phyloP scores from a whole-genome alignment of 1,140 invertebrate genomes.

The Apolygus lucorum region DNA sequence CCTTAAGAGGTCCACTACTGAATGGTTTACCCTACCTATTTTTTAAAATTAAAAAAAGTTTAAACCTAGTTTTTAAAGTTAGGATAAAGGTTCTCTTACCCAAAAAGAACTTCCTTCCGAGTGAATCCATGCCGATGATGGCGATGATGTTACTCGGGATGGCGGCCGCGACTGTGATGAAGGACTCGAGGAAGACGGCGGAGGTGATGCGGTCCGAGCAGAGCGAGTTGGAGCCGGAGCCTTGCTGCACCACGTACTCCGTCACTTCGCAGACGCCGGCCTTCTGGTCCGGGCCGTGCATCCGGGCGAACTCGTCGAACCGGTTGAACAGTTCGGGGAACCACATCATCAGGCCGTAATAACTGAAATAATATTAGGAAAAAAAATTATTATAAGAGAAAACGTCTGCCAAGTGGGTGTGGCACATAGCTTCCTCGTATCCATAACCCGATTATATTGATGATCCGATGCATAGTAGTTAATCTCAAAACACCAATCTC shows the following conservation, averaged over 20 bases:
- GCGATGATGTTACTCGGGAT: slow-evolving; percentile 76
- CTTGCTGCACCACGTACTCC: slow-evolving; percentile 56
- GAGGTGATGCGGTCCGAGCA: slow-evolving; percentile 62
- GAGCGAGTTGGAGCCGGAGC: slow-evolving; percentile 48
- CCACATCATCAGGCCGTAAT: slow-evolving; percentile 87
- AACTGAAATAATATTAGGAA: too few relatives aligned
- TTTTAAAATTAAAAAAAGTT: too few relatives aligned
- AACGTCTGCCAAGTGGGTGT: too few relatives aligned
- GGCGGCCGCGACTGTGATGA: slow-evolving; percentile 74
- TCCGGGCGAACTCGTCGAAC: slow-evolving; percentile 64
- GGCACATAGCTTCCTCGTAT: too few relatives aligned
- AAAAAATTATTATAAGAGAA: too few relatives aligned
- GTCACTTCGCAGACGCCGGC: slow-evolving; percentile 63
- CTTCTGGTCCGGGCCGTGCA: slow-evolving; percentile 44
- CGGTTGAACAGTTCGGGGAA: slow-evolving; percentile 82
- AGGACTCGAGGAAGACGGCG: slow-evolving; percentile 71
- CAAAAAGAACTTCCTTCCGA: slow-evolving; percentile 81
- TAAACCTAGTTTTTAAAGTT: too few relatives aligned
- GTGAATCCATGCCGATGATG: slow-evolving; percentile 61
- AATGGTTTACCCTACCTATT: too few relatives aligned
- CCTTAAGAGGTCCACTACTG: too few relatives aligned
- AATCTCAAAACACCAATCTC: too few relatives aligned
- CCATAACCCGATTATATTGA: too few relatives aligned
- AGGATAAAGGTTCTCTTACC: slow-evolving; percentile 43
- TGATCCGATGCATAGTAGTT: too few relatives aligned